Evolutionary conservation across 2,888 invertebrate species (phyloP), one percentile per base, ranked within the genome.

Genomic region (Caradrina kadenii): DNA sequence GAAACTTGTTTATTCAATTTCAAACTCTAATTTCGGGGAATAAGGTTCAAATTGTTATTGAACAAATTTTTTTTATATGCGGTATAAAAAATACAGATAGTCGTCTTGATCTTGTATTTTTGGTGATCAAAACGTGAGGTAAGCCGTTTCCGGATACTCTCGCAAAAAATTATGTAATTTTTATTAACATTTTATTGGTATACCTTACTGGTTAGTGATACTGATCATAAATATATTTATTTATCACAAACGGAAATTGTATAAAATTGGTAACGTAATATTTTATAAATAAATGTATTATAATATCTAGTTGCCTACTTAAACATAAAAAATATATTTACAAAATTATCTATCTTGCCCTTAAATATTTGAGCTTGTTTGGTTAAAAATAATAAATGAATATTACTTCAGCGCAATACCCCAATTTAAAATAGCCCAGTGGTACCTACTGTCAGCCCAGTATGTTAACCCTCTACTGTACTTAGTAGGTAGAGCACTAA

Each of bases 251-350:
- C 6, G 10, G n/a, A 26, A 31, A 60, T 49, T 8, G 45, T n/a
- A 59, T 8, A 13, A 64, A 56, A 61, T 42, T 61, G 11, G 6
- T 19, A n/a, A 60, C 13, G 31, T 50, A 42, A 11, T 45, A 48
- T 31, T 56, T 22, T 48, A 50, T 39, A 56, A 56, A 62, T 75
- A 74, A 75, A 63, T 1, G 4, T 39, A 39, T 5, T 17, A 19
- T 42, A 21, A 53, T 39, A 31, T 55, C 35, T 56, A 50, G 7
- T 48, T 21, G 52, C 10, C 42, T 59, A 78, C 55, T 63, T 67
- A 79, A 1, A 50, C 45, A 56, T 60, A 64, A 55, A 48, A 26
- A 61, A 39, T 79, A 82, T 81, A 81, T 81, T 77, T 81, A 81
- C 81, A 81, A 69, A 61, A 63, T 70, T 70, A 65, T 17, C 73